Evolutionary conservation across 2,113 vertebrate genomes (phyloP).

Genomic region (Microcebus tavaratra): DNA sequence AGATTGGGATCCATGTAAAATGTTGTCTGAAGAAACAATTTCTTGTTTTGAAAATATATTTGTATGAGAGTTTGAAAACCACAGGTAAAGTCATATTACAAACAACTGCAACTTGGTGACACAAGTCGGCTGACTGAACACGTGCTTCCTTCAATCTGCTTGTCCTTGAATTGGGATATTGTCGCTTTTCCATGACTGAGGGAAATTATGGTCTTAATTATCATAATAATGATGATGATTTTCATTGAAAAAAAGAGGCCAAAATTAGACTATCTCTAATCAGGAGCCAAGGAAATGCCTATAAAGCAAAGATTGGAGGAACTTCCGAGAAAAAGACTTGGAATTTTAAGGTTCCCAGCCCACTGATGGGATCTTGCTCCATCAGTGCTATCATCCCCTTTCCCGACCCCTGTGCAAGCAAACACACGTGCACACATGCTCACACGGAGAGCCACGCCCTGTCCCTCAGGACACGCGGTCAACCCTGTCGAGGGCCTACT

Average conservation of each 20-base stretch:
- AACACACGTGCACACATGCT: not conserved
- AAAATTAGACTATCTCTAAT: slow-evolving; percentile 26
- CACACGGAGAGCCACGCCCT: not conserved
- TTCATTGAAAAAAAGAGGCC: slow-evolving; percentile 10
- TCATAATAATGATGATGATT: not conserved
- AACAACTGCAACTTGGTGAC: not conserved
- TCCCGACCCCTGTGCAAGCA: not conserved
- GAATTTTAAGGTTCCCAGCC: not conserved
- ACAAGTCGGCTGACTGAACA: not conserved
- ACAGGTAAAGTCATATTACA: not conserved
- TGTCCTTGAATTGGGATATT: not conserved
- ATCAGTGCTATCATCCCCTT: not conserved
- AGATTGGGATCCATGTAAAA: not conserved
- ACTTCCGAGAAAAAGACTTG: not conserved
- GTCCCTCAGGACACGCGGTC: not conserved
- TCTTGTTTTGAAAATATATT: not conserved
- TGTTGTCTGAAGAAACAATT: not conserved
- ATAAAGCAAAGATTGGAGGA: not conserved
- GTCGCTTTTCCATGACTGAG: not conserved
- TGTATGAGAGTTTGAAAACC: not conserved
- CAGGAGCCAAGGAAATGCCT: slow-evolving; percentile 23
- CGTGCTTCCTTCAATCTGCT: not conserved
- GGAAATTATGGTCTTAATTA: slow-evolving; percentile 31
- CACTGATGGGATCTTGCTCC: not conserved
- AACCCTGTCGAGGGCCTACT: not conserved